Evolutionary conservation across 37 sponge, comb jelly and placozoan species (phyloP).

Genomic region (Eunapius fragilis): DNA sequence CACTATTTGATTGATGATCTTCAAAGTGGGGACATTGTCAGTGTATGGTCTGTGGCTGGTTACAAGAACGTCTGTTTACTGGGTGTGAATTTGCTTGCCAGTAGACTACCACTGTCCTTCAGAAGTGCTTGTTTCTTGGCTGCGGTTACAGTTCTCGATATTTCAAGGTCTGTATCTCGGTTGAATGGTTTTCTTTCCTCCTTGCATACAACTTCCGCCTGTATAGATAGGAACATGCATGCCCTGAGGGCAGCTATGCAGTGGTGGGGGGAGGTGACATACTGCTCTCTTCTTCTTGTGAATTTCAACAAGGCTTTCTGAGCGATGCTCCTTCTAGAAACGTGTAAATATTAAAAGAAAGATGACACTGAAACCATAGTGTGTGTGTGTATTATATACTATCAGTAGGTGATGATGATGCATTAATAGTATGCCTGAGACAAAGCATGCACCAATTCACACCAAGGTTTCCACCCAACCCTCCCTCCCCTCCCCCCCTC

Average conservation of each 20-base stretch:
- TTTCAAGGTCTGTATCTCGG: constrained; percentile 69
- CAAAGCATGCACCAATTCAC: background rate
- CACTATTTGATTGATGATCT: background rate
- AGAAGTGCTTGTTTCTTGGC: constrained; percentile 56
- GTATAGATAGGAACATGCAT: background rate
- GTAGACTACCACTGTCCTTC: constrained; percentile 52
- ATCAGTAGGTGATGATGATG: background rate
- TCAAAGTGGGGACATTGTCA: background rate
- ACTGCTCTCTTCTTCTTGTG: constrained; percentile 75
- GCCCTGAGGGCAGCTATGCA: background rate
- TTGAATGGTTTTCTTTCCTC: constrained; percentile 71
- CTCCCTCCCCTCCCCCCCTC: background rate
- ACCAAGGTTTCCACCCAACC: background rate
- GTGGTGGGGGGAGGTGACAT: background rate
- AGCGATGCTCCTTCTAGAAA: constrained; percentile 46
- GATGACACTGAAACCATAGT: background rate
- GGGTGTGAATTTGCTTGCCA: constrained; percentile 65
- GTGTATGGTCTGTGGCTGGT: background rate
- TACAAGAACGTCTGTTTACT: constrained; percentile 41
- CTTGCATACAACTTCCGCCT: background rate
- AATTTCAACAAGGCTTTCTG: constrained; percentile 68
- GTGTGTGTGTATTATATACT: background rate
- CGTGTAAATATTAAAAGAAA: background rate
- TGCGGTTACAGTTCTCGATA: constrained; percentile 30
- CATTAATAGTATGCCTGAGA: background rate